A percentile compares a stretch with the other conserved stretches of the same genome.
phyloP scores from a whole-genome alignment of 2,113 vertebrate genomes.

The Penelope pileata region DNA sequence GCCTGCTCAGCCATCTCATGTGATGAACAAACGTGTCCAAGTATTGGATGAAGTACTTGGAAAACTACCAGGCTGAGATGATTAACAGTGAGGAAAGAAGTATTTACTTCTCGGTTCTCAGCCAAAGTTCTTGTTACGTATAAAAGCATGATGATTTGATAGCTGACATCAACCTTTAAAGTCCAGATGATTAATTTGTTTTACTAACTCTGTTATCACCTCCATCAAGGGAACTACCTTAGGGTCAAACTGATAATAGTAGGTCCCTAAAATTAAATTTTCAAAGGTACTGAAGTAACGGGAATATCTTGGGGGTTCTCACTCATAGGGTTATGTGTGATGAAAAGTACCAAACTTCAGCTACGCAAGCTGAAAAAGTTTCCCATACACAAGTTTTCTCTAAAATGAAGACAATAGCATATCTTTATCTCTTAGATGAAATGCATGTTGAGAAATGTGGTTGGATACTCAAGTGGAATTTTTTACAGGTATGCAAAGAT shows the following conservation, averaged over 20 bases:
- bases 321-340: neutral
- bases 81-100: neutral
- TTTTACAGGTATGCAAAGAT: neutral
- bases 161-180: neutral
- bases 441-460: neutral
- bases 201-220: neutral
- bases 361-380: accelerated
- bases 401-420: neutral
- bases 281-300: neutral
- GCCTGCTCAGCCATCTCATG: neutral
- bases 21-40: neutral
- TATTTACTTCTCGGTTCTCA: neutral
- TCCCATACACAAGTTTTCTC: neutral
- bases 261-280: neutral
- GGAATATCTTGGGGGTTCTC: neutral
- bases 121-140: neutral
- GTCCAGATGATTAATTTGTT: neutral
- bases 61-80: neutral
- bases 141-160: neutral
- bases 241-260: neutral
- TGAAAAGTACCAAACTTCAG: neutral
- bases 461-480: neutral
- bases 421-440: neutral
- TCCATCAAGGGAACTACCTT: neutral
- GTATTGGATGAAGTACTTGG: neutral